A percentile compares a stretch with the other conserved stretches of the same genome.
phyloP scores from a whole-genome alignment of 30 jellyfish, hydroid and myxozoan species.

The Mastigias papua region DNA sequence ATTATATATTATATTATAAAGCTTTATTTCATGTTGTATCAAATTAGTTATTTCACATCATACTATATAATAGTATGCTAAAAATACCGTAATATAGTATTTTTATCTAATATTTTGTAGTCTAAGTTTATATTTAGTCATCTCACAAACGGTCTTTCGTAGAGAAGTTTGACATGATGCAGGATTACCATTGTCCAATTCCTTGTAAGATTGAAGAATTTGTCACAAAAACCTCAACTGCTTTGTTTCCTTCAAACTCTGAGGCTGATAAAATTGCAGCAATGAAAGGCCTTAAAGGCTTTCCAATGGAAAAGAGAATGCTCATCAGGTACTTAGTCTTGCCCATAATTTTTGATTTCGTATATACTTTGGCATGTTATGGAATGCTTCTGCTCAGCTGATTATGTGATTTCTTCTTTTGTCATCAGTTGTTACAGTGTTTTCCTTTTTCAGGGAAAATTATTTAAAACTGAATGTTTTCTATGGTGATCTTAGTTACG shows the following conservation, averaged over 20 bases:
- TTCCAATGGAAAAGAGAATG: constrained; percentile 74
- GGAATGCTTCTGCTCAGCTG: too few species aligned
- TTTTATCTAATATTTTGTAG: too few species aligned
- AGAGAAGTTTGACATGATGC: constrained; percentile 30
- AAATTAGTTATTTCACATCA: too few species aligned
- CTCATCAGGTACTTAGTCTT: constrained; percentile 64
- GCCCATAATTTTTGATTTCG: too few species aligned
- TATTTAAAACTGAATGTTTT: constrained; percentile 63
- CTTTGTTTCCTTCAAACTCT: constrained; percentile 78
- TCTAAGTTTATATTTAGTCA: too few species aligned
- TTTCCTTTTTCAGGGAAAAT: constrained; percentile 82
- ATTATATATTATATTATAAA: too few species aligned
- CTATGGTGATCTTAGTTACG: constrained; percentile 76
- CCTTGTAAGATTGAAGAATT: constrained; percentile 74
- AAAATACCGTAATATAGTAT: too few species aligned
- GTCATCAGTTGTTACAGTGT: too few species aligned
- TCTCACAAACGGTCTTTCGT: neutral
- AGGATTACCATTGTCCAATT: constrained; percentile 78
- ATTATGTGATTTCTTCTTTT: too few species aligned
- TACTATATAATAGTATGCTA: too few species aligned
- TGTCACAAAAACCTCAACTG: constrained; percentile 38
- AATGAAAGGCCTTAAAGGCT: constrained; percentile 45
- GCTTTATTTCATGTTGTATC: too few species aligned
- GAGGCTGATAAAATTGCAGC: constrained; percentile 72
- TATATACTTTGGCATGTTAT: too few species aligned